Base-by-base conservation (phyloP, 2,113 vertebrate genomes). In the Seriola aureovittata region DNA sequence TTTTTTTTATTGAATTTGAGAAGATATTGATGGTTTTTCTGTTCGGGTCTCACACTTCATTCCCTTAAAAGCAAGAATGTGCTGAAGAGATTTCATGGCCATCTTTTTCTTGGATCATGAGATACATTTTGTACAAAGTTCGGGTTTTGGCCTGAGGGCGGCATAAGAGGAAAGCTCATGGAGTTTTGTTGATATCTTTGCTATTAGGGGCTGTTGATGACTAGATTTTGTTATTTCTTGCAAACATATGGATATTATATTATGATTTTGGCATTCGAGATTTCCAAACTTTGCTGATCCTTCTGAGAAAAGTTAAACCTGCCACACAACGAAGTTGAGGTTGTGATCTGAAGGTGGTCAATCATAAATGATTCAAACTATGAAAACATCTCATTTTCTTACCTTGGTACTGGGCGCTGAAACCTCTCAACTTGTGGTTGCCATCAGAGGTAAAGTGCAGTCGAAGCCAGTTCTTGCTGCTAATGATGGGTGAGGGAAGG, bases 401-500 rank as follows among this genome's bases (percentile, higher is more conserved):
- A 99, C 98, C 98, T 97, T 99, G 98, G 59, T 99, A 99, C 65
- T 99, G 98, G 38, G 98, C 98, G 0, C 97, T 99, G 95, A 99
- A 99, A 50, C 98, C 98, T 4, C 97, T 97, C 87, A 98, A 95
- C 82, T 97, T 94, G 95, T 99, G 98, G 95, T 99, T 99, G 74
- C 98, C 97, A 0, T 99, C 98, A 0, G 98, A 98, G 0, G 97
- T 99, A 88, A 99, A 99, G 93, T 99, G 98, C 48, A 99, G 96
- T 19, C 98, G 91, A 25, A 99, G 96, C 98, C 98, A 99, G 14
- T 99, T 99, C 82, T 99, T 99, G 57, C 97, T 99, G 96, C 98
- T 99, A 93, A 99, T 99, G 62, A 99, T 97, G 0, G 98, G 98
- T 1, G 98, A 96, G 0, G 98, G 98, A 76, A 99, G 95, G 92